Conservation (phyloP, 2,797 vertebrate species). For the Etheostoma perlongum region DNA sequence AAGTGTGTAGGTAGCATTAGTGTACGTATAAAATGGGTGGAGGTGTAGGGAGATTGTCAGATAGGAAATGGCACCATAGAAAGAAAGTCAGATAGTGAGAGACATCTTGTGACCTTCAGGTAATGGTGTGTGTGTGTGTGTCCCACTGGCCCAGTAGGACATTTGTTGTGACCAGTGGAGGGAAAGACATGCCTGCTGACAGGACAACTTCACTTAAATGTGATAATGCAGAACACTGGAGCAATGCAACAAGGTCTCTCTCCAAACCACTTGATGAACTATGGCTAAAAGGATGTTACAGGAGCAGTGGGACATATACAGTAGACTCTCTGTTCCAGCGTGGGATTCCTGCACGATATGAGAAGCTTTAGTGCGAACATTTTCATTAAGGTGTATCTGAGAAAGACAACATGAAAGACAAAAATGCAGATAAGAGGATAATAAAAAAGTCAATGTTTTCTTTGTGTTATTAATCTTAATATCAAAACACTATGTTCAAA, state of each 20-base stretch:
- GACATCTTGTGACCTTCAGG: constrained; percentile 61
- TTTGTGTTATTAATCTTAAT: constrained; percentile 12
- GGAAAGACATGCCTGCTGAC: constrained; percentile 49
- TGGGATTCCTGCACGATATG: constrained; percentile 15
- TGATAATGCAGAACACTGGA: constrained; percentile 45
- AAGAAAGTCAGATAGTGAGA: constrained; percentile 19
- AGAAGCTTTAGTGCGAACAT: constrained; percentile 11
- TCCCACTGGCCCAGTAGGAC: constrained; percentile 32
- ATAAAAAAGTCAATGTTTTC: background rate
- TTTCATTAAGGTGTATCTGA: constrained; percentile 16
- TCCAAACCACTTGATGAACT: constrained; percentile 33
- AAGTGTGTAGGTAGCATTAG: background rate
- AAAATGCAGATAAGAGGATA: constrained; percentile 1
- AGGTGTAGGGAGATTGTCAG: constrained; percentile 12
- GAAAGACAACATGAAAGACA: constrained; percentile 2
- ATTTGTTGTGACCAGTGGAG: constrained; percentile 39
- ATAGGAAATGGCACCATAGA: constrained; percentile 15
- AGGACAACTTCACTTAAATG: constrained; percentile 43
- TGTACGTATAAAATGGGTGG: background rate
- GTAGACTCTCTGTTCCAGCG: constrained; percentile 26
- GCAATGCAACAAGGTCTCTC: constrained; percentile 4
- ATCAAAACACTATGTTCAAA: background rate
- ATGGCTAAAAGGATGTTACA: constrained; percentile 39
- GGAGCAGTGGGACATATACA: constrained; percentile 15
- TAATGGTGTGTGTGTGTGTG: constrained; percentile 10